Conservation (phyloP, 2,888 invertebrate species). For the Thereva nobilitata region DNA sequence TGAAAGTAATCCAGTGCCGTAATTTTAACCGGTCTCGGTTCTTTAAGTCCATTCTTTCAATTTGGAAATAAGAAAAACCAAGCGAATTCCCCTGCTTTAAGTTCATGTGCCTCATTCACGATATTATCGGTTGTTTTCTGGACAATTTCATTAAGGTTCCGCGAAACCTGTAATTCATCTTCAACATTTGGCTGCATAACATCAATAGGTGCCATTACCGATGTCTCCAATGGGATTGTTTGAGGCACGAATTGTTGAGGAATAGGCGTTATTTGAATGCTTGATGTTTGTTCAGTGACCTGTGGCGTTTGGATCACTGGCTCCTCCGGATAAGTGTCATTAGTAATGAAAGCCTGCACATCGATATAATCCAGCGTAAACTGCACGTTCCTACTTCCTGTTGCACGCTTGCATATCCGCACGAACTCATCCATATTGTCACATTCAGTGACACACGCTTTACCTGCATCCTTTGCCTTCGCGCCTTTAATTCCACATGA, state of each 20-base stretch:
- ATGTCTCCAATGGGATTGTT: slow-evolving; percentile 37
- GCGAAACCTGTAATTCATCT: slow-evolving; percentile 42
- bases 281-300: background rate
- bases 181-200: slow-evolving; percentile 42
- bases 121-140: slow-evolving; percentile 46
- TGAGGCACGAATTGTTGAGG: too few species aligned
- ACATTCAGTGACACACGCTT: slow-evolving; percentile 41
- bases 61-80: too few species aligned
- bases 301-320: background rate
- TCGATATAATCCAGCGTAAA: slow-evolving; percentile 41
- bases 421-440: slow-evolving; percentile 34
- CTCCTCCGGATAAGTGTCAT: background rate
- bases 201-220: slow-evolving; percentile 41
- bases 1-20: too few species aligned
- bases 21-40: too few species aligned
- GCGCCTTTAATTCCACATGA: too few species aligned
- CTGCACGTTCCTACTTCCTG: slow-evolving; percentile 37
- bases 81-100: slow-evolving; percentile 47
- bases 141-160: slow-evolving; percentile 41
- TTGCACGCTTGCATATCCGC: slow-evolving; percentile 41
- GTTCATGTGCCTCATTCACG: slow-evolving; percentile 45
- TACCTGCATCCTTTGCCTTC: slow-evolving; percentile 33
- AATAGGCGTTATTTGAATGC: slow-evolving; percentile 1
- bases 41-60: too few species aligned
- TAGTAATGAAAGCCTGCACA: slow-evolving; percentile 36